These are phyloP conservation scores for Neuroterus valhalla DNA, from an alignment of 1,140 invertebrate genomes.

Conservation along the genomic window DNA sequence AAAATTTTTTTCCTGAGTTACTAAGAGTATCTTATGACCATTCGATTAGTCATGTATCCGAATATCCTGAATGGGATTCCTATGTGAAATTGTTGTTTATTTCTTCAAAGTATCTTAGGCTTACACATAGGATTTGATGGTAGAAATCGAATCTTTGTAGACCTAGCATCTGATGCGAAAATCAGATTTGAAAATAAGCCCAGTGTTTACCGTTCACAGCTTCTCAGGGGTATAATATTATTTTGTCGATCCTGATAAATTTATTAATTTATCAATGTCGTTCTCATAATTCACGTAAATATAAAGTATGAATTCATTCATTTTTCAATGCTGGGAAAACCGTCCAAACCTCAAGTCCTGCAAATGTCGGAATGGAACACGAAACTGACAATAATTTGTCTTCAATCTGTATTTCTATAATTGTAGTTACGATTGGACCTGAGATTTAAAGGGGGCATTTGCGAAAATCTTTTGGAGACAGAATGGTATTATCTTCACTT, in stretches of 20 bases:
- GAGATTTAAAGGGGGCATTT: background rate
- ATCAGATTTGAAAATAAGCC: no score
- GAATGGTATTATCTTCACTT: background rate
- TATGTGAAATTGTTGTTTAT: background rate
- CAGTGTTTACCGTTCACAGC: no score
- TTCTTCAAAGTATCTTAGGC: background rate
- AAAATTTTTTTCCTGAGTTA: background rate
- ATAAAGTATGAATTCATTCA: no score
- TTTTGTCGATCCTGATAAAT: background rate
- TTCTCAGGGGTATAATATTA: no score
- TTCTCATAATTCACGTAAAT: no score
- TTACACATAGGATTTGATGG: background rate
- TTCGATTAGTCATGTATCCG: background rate
- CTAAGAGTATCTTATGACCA: background rate
- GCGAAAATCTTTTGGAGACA: no score
- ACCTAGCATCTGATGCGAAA: background rate
- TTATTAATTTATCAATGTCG: background rate
- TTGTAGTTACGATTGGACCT: background rate
- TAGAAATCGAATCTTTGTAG: background rate
- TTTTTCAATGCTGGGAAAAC: background rate
- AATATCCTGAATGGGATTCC: background rate
- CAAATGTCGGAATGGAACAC: background rate
- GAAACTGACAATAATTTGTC: conserved; percentile 23
- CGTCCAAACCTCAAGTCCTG: background rate
- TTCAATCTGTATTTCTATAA: conserved; percentile 14